Evolutionary conservation across 2,888 invertebrate species (phyloP), one percentile per base, ranked within the genome.

Genomic region (Tipula lateralis): DNA sequence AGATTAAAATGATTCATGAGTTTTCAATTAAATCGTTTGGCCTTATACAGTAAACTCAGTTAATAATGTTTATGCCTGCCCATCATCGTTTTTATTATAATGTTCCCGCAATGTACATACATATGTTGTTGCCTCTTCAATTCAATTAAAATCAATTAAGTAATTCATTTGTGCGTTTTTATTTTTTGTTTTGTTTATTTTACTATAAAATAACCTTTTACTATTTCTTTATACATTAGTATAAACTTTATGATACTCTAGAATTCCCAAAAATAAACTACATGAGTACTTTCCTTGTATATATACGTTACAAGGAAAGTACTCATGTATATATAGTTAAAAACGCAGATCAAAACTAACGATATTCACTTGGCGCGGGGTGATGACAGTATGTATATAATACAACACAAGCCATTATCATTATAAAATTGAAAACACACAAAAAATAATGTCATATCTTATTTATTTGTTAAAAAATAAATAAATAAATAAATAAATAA

Each of bases 21-120:
- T 66, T 66, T 66, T 66, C 66, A 66, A 66, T 66, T 66, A 66
- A 66, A 66, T 66, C 66, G 66, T 66, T 66, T 66, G 66, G 66
- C 66, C 66, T 66, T 24, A 39, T 44, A 66, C 24, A 16, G 16
- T 66, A 66, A 2, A 24, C 66, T 19, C 66, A 66, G 7, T 66
- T 66, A 66, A 24, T 66, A 24, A 66, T 66, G 24, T 66, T 66
- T 66, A 24, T 24, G 66, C 66, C 66, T 66, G 66, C 66, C 66
- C 66, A 66, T 66, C 66, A 44, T 66, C 66, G 16, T 44, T n/a
- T n/a, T 44, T 7, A 44, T 44, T n/a, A 44, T 44, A 2, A 66
- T 66, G 9, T 24, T 66, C 66, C 66, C 66, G 66, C 66, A 66
- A 66, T 66, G 66, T 66, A 44, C 44, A 44, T 44, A 66, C 24